A percentile compares a stretch with the other conserved stretches of the same genome.
These are phyloP conservation scores for Argyresthia goedartella DNA, from an alignment of 2,888 invertebrate species.

Conservation along the genomic window DNA sequence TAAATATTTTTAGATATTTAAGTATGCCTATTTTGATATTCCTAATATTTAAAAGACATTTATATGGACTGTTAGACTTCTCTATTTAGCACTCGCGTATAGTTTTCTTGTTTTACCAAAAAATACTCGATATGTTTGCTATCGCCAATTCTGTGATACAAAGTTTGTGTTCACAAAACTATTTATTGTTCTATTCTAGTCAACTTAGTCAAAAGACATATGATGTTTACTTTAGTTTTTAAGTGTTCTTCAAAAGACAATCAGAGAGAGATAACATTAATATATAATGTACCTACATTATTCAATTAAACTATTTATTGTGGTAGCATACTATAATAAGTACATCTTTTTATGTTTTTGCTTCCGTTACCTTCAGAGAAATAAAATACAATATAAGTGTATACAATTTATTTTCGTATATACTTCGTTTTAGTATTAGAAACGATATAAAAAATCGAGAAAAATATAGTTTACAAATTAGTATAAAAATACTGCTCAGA, in stretches of 20 bases:
- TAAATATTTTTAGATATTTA: too few relatives aligned
- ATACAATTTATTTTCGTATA: constrained; percentile 62
- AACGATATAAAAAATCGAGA: constrained; percentile 42
- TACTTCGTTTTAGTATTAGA: constrained; percentile 50
- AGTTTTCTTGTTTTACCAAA: too few relatives aligned
- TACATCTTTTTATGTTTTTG: neutral
- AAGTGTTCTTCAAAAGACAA: neutral
- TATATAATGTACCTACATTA: too few relatives aligned
- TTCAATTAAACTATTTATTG: neutral
- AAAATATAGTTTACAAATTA: constrained; percentile 48
- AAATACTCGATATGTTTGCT: too few relatives aligned
- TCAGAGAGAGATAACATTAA: neutral
- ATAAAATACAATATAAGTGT: constrained; percentile 38
- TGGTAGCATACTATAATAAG: neutral
- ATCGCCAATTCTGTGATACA: too few relatives aligned
- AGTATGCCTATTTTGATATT: too few relatives aligned
- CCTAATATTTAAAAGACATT: too few relatives aligned
- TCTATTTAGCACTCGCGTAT: too few relatives aligned
- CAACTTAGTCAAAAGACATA: neutral
- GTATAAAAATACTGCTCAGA: constrained; percentile 64
- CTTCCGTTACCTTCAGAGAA: neutral
- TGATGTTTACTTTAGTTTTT: neutral
- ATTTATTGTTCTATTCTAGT: neutral
- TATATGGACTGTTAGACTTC: too few relatives aligned
- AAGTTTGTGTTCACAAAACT: too few relatives aligned